Evolutionary conservation across 2,113 vertebrate genomes (phyloP).

Genomic region (Xiphorhynchus elegans): DNA sequence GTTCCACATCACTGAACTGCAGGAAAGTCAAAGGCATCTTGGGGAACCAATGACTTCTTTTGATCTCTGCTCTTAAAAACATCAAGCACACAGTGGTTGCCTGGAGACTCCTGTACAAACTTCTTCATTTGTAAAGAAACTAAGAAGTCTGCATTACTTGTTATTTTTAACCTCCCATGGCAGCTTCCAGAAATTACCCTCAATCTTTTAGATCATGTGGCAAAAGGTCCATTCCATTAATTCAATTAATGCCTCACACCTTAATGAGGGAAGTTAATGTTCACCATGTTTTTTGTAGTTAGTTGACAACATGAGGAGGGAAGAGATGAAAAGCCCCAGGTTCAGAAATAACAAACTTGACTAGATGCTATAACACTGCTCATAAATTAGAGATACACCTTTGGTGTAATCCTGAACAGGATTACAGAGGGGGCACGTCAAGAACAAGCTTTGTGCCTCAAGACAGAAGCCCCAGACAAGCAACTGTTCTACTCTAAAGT

Average conservation of each 20-base stretch:
- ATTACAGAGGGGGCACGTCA: neutral
- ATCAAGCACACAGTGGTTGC: conserved; percentile 4
- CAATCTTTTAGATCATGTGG: neutral
- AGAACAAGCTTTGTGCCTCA: neutral
- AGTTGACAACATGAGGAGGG: neutral
- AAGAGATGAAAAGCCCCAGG: neutral
- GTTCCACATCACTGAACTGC: neutral
- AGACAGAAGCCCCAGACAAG: neutral
- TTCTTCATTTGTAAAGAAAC: neutral
- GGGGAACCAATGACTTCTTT: neutral
- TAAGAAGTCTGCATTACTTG: neutral
- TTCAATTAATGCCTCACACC: neutral
- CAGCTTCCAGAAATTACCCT: neutral
- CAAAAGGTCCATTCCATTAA: neutral
- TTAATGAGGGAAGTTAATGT: neutral
- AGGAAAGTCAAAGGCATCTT: neutral
- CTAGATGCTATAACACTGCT: neutral
- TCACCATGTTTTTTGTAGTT: neutral
- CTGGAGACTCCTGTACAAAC: conserved; percentile 14
- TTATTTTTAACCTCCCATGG: neutral
- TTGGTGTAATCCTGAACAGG: neutral
- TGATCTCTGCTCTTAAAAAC: conserved; percentile 21
- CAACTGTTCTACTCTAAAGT: neutral
- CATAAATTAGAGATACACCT: neutral
- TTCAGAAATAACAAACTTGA: neutral